These are phyloP conservation scores for Leucozona laternaria DNA, from an alignment of 2,888 invertebrate species.

Conservation along the genomic window DNA sequence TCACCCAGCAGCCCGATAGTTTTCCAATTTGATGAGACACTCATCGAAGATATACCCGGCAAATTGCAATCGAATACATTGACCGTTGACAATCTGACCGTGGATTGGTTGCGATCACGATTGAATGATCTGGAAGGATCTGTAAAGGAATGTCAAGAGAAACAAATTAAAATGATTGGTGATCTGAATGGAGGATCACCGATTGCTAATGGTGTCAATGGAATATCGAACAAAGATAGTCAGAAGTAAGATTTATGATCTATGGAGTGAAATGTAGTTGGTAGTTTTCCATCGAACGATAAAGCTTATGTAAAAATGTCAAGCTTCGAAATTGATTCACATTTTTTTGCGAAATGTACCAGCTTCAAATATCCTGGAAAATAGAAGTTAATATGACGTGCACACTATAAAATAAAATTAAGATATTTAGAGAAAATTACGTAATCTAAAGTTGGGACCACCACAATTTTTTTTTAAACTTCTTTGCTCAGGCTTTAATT, in stretches of 20 bases:
- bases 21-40: constrained; percentile 94
- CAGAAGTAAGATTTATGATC: constrained; percentile 79
- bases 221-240: constrained; percentile 83
- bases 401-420: too few species aligned
- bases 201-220: constrained; percentile 85
- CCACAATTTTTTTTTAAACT: too few species aligned
- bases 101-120: constrained; percentile 93
- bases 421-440: too few species aligned
- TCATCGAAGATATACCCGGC: constrained; percentile 95
- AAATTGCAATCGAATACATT: constrained; percentile 93
- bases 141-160: constrained; percentile 91
- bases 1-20: constrained; percentile 90
- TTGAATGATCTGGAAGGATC: constrained; percentile 90
- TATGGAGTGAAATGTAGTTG: background rate
- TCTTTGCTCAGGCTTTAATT: too few species aligned
- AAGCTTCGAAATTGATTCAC: too few species aligned
- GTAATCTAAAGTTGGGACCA: too few species aligned
- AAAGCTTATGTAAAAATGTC: too few species aligned
- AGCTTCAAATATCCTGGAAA: too few species aligned
- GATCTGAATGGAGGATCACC: constrained; percentile 82
- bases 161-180: constrained; percentile 86
- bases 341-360: too few species aligned
- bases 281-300: background rate
- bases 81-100: constrained; percentile 96
- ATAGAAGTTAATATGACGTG: too few species aligned